Evolutionary conservation across 2,113 vertebrate genomes (phyloP).

Genomic region (Herpetotheres cachinnans): DNA sequence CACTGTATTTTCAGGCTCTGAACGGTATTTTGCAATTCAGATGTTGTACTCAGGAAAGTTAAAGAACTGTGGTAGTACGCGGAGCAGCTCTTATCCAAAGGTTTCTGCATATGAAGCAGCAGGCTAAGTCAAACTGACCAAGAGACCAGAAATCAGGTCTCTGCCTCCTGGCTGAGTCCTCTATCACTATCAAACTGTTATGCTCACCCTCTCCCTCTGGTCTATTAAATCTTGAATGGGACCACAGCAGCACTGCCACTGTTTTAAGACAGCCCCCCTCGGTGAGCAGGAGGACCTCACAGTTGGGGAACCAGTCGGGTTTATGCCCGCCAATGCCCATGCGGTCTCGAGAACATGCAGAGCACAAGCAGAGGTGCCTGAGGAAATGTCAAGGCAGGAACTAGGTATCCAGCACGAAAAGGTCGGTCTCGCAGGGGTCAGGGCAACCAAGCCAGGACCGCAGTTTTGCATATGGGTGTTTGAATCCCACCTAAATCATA

Average conservation of each 20-base stretch:
- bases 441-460: not conserved
- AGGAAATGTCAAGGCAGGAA: not conserved
- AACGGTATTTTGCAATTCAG: not conserved
- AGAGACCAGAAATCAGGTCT: not conserved
- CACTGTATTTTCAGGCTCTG: not conserved
- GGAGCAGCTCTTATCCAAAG: not conserved
- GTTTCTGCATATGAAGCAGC: not conserved
- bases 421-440: not conserved
- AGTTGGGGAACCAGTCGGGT: not conserved
- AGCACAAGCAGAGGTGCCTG: not conserved
- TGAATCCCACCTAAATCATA: not conserved
- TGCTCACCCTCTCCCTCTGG: not conserved
- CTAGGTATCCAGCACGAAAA: not conserved
- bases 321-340: rapidly evolving
- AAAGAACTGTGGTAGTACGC: not conserved
- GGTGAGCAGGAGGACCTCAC: not conserved
- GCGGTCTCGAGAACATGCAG: not conserved
- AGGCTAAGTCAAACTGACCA: not conserved
- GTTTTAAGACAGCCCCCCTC: not conserved
- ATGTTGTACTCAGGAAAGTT: not conserved
- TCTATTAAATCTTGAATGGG: not conserved
- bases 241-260: rapidly evolving
- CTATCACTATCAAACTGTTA: not conserved
- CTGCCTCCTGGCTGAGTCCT: not conserved
- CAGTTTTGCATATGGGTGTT: not conserved